Base-by-base conservation (phyloP, 2,888 invertebrate species). In the Patella pellucida region DNA sequence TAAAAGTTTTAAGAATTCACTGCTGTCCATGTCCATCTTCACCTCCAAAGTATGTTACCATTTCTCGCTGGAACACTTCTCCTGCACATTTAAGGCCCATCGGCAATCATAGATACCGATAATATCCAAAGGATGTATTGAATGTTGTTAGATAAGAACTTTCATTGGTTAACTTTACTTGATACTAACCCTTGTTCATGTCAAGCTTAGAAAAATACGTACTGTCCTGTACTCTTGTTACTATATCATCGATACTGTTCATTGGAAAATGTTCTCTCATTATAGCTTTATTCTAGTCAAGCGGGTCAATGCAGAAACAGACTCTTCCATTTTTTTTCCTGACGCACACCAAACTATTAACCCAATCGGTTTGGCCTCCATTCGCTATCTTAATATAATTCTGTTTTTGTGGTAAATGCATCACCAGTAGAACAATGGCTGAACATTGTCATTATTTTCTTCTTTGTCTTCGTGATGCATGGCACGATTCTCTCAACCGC, bases 1-100 rank as follows among this genome's bases (percentile, higher is more conserved):
- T n/a, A n/a, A n/a, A n/a, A n/a, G n/a, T n/a, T n/a, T n/a, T n/a
- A n/a, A n/a, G n/a, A n/a, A n/a, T n/a, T n/a, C n/a, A n/a, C n/a
- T n/a, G n/a, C n/a, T n/a, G n/a, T n/a, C n/a, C n/a, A n/a, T n/a
- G n/a, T 14, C 74, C 76, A 11, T 79, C 74, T 67, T 78, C 62
- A 41, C 54, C 50, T n/a, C 72, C 72, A 68, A 79, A 78, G n/a
- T 78, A 52, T 19, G 51, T 76, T 15, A 74, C 54, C 75, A 78
- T 79, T 62, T 75, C 75, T 68, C 76, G 14, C 50, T 77, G 77
- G 69, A 77, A 79, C 11, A 77, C 68, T 75, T 77, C 79, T 19
- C 73, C 19, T 1, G 75, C 54, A 72, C 77, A 77, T 74, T 75
- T 71, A n/a, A 75, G 52, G 14, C 76, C 77, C 79, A 77, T 75